Conservation (phyloP, 1,140 invertebrate genomes). For the Mercenaria mercenaria region DNA sequence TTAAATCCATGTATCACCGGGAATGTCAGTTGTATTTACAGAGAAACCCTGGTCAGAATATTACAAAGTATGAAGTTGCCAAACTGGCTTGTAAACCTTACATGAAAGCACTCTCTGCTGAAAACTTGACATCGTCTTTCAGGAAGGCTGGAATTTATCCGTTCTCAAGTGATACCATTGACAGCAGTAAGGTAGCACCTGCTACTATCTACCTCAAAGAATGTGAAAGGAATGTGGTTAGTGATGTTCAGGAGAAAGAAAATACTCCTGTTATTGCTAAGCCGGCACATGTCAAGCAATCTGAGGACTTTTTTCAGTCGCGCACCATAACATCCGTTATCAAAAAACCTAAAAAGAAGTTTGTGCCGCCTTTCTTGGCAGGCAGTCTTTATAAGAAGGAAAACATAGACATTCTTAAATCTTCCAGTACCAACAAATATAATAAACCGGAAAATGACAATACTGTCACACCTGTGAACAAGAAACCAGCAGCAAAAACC, state of each 20-base stretch:
- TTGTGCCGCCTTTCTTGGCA: not conserved
- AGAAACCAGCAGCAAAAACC: too few relatives aligned
- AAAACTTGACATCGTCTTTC: slow-evolving; percentile 56
- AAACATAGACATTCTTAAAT: too few relatives aligned
- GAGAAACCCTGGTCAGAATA: slow-evolving; percentile 4
- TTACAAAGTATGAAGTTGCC: slow-evolving; percentile 62
- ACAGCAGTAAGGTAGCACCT: not conserved
- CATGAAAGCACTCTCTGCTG: too few relatives aligned
- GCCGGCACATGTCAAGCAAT: not conserved
- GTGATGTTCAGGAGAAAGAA: too few relatives aligned
- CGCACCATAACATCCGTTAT: not conserved
- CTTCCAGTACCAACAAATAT: not conserved
- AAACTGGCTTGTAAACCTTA: too few relatives aligned
- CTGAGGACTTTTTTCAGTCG: not conserved
- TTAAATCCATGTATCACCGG: slow-evolving; percentile 63
- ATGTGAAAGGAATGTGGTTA: too few relatives aligned
- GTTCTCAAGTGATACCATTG: not conserved
- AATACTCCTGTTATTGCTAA: not conserved
- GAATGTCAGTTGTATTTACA: slow-evolving; percentile 50
- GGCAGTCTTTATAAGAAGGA: not conserved
- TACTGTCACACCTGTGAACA: not conserved
- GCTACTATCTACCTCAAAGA: too few relatives aligned
- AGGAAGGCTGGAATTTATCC: slow-evolving; percentile 68
- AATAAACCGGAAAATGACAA: not conserved
- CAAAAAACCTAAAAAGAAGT: not conserved